Evolutionary conservation across 2,888 invertebrate species (phyloP), one percentile per base, ranked within the genome.

Genomic region (Chloroclysta siterata): DNA sequence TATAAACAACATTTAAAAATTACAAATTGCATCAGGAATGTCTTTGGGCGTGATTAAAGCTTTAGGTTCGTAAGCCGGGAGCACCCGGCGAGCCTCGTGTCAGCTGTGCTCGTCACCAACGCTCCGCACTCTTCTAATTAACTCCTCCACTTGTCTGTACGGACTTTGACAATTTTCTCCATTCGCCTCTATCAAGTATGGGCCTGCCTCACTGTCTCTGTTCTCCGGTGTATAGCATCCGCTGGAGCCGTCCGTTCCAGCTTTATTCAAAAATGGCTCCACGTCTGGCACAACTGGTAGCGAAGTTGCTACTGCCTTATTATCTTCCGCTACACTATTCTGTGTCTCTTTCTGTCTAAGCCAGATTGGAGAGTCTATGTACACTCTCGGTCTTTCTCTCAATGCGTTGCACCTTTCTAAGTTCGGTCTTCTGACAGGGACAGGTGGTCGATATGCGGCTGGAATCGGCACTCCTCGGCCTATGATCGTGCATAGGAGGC

Each of bases 311-410:
- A 79, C 77, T 1, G 75, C 79, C 58, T 73, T 82, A 41, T 73
- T 83, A 17, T 81, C 83, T 33, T 88, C 86, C 11, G 72, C 73
- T 0, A 77, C 80, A 4, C 79, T 81, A 22, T 76, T 73, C 67
- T 88, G 90, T 0, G 84, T 85, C 65, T 89, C 90, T 64, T 77
- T 86, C 77, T 94, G 94, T 0, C 94, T 88, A 53, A 94, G 76
- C 95, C 95, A 95, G 17, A 95, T 90, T 0, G 95, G 95, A 3
- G 95, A 95, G 76, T 95, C 93, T 68, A 87, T 92, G 78, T 95
- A 95, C 46, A 95, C 83, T 72, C 89, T 93, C 28, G 94, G 94
- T 69, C 94, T 82, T 65, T 93, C 93, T 66, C 90, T 82, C 60
- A 92, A 85, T 66, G 94, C 93, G 72, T 94, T 93, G 65, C 90